phyloP scores from a whole-genome alignment of 2,797 vertebrate genomes.

The Delichon dasypus region DNA sequence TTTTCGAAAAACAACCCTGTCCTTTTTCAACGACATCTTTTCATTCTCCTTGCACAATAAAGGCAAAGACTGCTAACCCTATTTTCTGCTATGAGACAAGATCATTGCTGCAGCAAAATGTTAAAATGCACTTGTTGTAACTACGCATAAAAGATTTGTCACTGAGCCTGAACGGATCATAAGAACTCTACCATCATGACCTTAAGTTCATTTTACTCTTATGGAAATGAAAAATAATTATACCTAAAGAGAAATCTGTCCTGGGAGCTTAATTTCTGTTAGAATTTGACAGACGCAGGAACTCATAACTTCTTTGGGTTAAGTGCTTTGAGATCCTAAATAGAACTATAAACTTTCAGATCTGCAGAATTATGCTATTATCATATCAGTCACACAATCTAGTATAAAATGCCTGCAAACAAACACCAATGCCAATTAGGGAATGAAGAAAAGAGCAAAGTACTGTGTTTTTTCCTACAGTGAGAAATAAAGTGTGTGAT shows the following conservation, averaged over 20 bases:
- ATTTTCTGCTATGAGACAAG: slow-evolving; percentile 45
- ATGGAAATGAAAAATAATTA: slow-evolving; percentile 67
- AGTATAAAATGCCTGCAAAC: not conserved
- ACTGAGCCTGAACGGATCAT: slow-evolving; percentile 59
- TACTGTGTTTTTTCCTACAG: slow-evolving; percentile 9
- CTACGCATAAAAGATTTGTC: slow-evolving; percentile 43
- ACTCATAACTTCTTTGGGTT: not conserved
- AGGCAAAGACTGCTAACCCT: not conserved
- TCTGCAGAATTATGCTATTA: slow-evolving; percentile 7
- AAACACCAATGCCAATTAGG: slow-evolving; percentile 37
- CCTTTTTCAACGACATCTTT: slow-evolving; percentile 53
- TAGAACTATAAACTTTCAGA: slow-evolving; percentile 15
- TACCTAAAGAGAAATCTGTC: slow-evolving; percentile 56
- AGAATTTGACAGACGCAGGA: slow-evolving; percentile 8
- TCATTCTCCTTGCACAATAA: slow-evolving; percentile 37
- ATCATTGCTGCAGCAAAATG: slow-evolving; percentile 52
- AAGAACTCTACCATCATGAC: slow-evolving; percentile 60
- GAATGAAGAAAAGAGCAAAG: slow-evolving; percentile 14
- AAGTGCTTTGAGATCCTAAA: slow-evolving; percentile 37
- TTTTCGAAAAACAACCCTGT: not conserved
- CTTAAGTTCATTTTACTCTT: slow-evolving; percentile 67
- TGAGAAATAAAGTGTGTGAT: slow-evolving; percentile 3
- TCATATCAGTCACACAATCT: slow-evolving; percentile 1
- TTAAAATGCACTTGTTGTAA: slow-evolving; percentile 63
- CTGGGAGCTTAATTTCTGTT: slow-evolving; percentile 50